These are phyloP conservation scores for Clarias macrocephalus DNA, from an alignment of 2,113 vertebrate genomes.

Conservation along the genomic window DNA sequence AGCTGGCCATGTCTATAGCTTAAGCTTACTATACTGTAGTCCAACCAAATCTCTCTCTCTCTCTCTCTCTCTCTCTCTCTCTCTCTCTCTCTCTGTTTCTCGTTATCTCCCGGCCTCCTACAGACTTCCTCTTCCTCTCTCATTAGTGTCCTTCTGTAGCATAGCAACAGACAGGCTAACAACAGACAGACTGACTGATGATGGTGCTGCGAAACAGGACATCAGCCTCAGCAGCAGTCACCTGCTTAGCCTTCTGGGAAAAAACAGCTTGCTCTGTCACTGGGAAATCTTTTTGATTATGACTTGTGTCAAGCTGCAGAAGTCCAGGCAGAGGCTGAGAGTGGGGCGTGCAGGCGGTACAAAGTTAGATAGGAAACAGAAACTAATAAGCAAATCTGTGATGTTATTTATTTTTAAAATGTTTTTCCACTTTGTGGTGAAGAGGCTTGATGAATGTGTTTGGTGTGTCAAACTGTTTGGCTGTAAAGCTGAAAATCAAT, in stretches of 20 bases:
- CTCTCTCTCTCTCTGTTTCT: slow-evolving; percentile 17
- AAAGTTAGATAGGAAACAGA: not conserved
- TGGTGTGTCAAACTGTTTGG: slow-evolving; percentile 19
- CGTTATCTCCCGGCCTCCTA: slow-evolving; percentile 52
- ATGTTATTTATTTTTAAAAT: not conserved
- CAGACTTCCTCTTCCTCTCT: slow-evolving; percentile 53
- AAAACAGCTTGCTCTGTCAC: slow-evolving; percentile 24
- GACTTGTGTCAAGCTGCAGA: slow-evolving; percentile 41
- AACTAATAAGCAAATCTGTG: not conserved
- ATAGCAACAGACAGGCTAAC: slow-evolving; percentile 53
- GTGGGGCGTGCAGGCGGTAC: not conserved
- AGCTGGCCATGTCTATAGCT: slow-evolving; percentile 33
- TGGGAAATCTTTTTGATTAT: slow-evolving; percentile 45
- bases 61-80: not conserved
- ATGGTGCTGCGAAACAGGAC: slow-evolving; percentile 43
- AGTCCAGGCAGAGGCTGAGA: not conserved
- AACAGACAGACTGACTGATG: slow-evolving; percentile 53
- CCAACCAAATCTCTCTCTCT: slow-evolving; percentile 27
- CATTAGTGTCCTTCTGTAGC: slow-evolving; percentile 56
- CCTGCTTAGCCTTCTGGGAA: slow-evolving; percentile 31
- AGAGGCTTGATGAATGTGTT: slow-evolving; percentile 15
- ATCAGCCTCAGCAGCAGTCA: slow-evolving; percentile 26
- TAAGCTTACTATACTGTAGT: slow-evolving; percentile 42
- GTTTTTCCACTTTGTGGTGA: not conserved
- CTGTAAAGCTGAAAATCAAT: slow-evolving; percentile 32